Evolutionary conservation across 1,140 invertebrate genomes (phyloP).

Genomic region (Manduca sexta): DNA sequence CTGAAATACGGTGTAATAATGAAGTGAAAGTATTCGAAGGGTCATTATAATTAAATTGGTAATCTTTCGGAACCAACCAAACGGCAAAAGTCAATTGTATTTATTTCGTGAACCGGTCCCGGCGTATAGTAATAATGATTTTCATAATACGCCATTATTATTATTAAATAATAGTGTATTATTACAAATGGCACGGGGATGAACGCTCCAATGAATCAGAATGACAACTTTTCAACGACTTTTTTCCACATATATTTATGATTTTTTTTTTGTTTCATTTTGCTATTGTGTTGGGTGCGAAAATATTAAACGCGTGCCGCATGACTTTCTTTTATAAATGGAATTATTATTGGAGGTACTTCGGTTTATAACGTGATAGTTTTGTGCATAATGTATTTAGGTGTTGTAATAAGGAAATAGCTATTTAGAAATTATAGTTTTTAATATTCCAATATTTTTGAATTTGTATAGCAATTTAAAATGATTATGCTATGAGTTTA

Average conservation of each 20-base stretch:
- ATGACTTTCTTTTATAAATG: too few relatives aligned
- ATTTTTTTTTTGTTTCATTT: slow-evolving; percentile 24
- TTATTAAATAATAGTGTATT: slow-evolving; percentile 61
- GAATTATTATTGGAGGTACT: too few relatives aligned
- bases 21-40: slow-evolving; percentile 43
- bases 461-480: too few relatives aligned
- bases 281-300: slow-evolving; percentile 26
- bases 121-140: slow-evolving; percentile 47
- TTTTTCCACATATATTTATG: slow-evolving; percentile 44
- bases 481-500: too few relatives aligned
- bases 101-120: slow-evolving; percentile 49
- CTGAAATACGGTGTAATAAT: slow-evolving; percentile 42
- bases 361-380: too few relatives aligned
- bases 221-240: slow-evolving; percentile 58
- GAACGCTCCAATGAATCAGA: slow-evolving; percentile 62
- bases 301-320: background rate
- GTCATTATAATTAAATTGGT: slow-evolving; percentile 57
- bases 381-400: too few relatives aligned
- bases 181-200: slow-evolving; percentile 53
- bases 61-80: slow-evolving; percentile 57
- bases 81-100: slow-evolving; percentile 68
- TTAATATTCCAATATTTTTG: too few relatives aligned
- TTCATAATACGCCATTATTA: slow-evolving; percentile 55
- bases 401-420: too few relatives aligned
- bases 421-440: too few relatives aligned